A percentile compares a stretch with the other conserved stretches of the same genome.
Conservation (phyloP, 2,888 invertebrate genomes). For the Hylaea fasciaria region DNA sequence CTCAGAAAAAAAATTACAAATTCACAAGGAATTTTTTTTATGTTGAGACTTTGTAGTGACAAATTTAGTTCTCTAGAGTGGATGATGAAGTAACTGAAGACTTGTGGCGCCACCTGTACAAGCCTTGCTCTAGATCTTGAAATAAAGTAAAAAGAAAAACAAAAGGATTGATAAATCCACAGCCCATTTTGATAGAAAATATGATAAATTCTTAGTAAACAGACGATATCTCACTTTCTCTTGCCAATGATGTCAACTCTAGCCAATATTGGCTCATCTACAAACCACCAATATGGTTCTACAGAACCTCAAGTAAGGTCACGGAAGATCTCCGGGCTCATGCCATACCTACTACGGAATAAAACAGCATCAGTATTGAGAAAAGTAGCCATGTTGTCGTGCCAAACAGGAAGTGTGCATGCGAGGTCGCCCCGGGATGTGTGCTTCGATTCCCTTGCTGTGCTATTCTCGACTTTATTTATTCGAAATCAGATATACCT, state of each 20-base stretch:
- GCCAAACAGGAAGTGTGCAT: conserved; percentile 83
- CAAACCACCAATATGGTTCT: conserved; percentile 17
- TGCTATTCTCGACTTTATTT: conserved; percentile 68
- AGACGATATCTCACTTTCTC: not conserved
- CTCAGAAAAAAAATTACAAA: no score
- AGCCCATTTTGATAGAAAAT: no score
- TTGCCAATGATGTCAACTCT: not conserved
- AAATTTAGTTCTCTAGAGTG: no score
- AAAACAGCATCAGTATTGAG: conserved; percentile 65
- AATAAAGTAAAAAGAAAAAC: no score
- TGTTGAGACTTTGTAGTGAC: no score
- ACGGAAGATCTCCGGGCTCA: conserved; percentile 14
- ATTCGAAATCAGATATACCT: conserved; percentile 44
- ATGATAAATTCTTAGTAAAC: no score
- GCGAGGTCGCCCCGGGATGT: conserved; percentile 73
- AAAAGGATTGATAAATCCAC: no score
- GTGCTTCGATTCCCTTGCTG: conserved; percentile 74
- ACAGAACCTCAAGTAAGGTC: conserved; percentile 19
- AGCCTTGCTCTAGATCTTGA: no score
- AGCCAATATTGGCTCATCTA: conserved; percentile 1
- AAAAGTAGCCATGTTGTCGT: conserved; percentile 77
- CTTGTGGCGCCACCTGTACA: no score
- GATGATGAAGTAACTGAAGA: no score
- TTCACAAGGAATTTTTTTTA: no score
- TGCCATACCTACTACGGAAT: conserved; percentile 47